Evolutionary conservation across 1,140 invertebrate genomes (phyloP).

Genomic region (Drosophila bipectinata): DNA sequence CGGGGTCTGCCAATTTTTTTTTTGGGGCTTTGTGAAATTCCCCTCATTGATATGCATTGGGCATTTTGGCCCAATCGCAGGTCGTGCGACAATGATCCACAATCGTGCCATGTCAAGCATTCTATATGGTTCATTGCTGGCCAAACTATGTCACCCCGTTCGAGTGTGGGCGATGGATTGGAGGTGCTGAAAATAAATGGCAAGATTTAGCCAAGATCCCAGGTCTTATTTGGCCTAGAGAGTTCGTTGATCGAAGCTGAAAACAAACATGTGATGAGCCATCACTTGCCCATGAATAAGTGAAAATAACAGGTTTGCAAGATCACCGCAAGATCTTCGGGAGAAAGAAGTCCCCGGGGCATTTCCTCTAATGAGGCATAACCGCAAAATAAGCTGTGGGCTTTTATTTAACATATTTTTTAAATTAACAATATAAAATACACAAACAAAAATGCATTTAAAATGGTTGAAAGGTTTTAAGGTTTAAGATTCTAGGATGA

Average conservation of each 20-base stretch:
- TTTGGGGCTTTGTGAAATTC: conserved; percentile 54
- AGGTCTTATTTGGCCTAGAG: conserved; percentile 50
- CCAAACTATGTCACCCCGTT: conserved; percentile 49
- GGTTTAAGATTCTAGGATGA: no score
- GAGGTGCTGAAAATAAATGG: conserved; percentile 8
- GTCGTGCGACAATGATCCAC: conserved; percentile 64
- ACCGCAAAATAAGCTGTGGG: conserved; percentile 20
- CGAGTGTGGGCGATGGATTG: conserved; percentile 48
- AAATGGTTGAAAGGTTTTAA: background rate
- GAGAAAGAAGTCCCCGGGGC: conserved; percentile 18
- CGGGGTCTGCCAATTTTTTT: conserved; percentile 30
- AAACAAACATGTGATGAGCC: conserved; percentile 30
- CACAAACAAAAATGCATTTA: background rate
- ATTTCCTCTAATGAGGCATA: conserved; percentile 13
- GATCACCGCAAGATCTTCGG: background rate
- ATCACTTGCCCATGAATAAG: conserved; percentile 38
- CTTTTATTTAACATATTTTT: conserved; percentile 7
- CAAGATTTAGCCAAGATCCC: conserved; percentile 2
- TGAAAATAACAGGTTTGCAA: conserved; percentile 20
- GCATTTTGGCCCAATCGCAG: conserved; percentile 44
- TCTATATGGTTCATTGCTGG: conserved; percentile 72
- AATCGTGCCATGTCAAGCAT: conserved; percentile 45
- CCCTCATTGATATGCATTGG: conserved; percentile 57
- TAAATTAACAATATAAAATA: background rate
- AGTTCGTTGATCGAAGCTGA: conserved; percentile 50